Evolutionary conservation across 2,888 invertebrate species (phyloP), one percentile per base, ranked within the genome.

Genomic region (Cryptus armator): DNA sequence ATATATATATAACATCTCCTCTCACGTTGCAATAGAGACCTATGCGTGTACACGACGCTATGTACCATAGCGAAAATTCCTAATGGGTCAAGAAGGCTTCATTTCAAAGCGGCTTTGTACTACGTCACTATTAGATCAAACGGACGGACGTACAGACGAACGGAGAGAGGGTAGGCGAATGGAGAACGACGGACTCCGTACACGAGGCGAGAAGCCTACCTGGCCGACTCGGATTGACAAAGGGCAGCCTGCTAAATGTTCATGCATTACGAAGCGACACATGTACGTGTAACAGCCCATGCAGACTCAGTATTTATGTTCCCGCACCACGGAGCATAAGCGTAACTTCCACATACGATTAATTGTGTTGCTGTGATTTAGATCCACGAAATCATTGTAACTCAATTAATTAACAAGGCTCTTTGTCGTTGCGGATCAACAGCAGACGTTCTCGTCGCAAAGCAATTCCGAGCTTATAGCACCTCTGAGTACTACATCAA

Each of bases 41-140:
- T 32, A 46, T 43, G 12, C 43, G 44, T 44, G 24, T 43, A 24
- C 44, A 7, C 37, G 43, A 53, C 24, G 66, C 53, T 6, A 66
- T 64, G 37, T 64, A 51, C 5, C 19, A n/a, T 14, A 62, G 62
- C 62, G 14, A 75, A 75, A 48, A 75, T 75, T 75, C 19, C 46
- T 48, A 75, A 75, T 62, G 62, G 74, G 48, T 75, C 74, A 75
- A 75, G 74, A 75, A 48, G 74, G 62, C 62, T 46, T 75, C 29
- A 48, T 64, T 75, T 43, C 74, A 75, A 64, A 75, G 74, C 62
- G 74, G 74, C 74, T 75, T 75, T 75, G 64, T 75, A 43, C 64
- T 66, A 37, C 37, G 48, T 66, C 66, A 46, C 32, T 51, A 44
- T 75, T 51, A 66, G 66, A 51, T 19, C 37, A 46, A 51, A 19